phyloP scores from a whole-genome alignment of 1,140 invertebrate species.

The Sycophila sp. region DNA sequence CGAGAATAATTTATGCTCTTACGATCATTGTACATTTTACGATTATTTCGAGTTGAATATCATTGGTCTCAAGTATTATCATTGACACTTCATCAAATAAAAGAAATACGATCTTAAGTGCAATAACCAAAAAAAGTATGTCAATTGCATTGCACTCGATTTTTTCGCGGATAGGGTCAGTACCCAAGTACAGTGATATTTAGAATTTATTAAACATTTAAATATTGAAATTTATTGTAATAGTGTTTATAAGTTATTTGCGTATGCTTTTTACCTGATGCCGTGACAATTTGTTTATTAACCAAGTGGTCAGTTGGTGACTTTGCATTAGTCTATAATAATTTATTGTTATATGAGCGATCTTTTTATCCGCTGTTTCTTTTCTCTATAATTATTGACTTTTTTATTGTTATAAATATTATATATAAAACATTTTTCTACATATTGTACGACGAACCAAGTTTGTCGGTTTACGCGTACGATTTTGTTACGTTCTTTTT shows the following conservation, averaged over 20 bases:
- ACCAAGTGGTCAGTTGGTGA: constrained; percentile 16
- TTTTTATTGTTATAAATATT: constrained; percentile 27
- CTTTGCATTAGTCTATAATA: constrained; percentile 33
- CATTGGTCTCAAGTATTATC: constrained; percentile 25
- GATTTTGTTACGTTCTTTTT: constrained; percentile 23
- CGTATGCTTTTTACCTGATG: constrained; percentile 15
- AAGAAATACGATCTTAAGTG: constrained; percentile 19
- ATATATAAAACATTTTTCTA: constrained; percentile 25
- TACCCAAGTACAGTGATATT: constrained; percentile 36
- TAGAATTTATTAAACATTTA: constrained; percentile 34
- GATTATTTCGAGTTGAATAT: constrained; percentile 2
- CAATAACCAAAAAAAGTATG: constrained; percentile 37
- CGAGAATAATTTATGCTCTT: constrained; percentile 7
- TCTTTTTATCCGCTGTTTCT: constrained; percentile 9
- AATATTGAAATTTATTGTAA: constrained; percentile 29
- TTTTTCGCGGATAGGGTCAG: constrained; percentile 27
- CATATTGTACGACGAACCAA: constrained; percentile 21
- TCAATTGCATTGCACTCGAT: constrained; percentile 38
- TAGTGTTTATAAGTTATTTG: constrained; percentile 27
- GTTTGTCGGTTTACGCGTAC: constrained; percentile 12
- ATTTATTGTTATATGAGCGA: constrained; percentile 31
- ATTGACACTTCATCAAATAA: constrained; percentile 20
- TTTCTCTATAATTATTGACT: constrained; percentile 8
- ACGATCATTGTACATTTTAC: not conserved
- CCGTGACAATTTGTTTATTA: constrained; percentile 21